Percentiles rank a stretch among this genome's conserved stretches.
These are phyloP conservation scores for Fopius arisanus DNA, from an alignment of 1,140 invertebrate species.

Conservation along the genomic window DNA sequence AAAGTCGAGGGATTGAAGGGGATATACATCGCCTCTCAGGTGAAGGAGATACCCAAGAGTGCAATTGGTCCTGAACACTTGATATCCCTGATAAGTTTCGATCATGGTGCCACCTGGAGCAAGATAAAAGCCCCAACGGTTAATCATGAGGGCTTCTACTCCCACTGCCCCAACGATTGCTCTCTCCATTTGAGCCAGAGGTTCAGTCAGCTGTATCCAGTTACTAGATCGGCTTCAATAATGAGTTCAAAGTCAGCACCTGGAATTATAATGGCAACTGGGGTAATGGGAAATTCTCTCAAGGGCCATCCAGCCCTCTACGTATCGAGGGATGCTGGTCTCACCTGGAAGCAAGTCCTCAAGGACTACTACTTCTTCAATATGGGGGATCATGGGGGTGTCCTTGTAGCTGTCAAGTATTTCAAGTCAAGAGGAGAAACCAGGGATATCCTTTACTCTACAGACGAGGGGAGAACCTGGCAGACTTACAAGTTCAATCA, in stretches of 20 bases:
- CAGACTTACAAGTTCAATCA: slow-evolving; percentile 74
- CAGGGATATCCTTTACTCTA: slow-evolving; percentile 81
- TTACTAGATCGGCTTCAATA: slow-evolving; percentile 80
- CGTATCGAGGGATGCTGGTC: slow-evolving; percentile 83
- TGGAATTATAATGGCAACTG: slow-evolving; percentile 87
- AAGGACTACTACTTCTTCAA: slow-evolving; percentile 88
- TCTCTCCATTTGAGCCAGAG: slow-evolving; percentile 88
- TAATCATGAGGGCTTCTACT: slow-evolving; percentile 72
- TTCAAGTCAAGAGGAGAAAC: slow-evolving; percentile 79
- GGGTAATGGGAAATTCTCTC: slow-evolving; percentile 78
- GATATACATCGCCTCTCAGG: slow-evolving; percentile 88
- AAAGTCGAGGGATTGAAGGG: slow-evolving; percentile 86
- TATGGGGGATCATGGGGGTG: slow-evolving; percentile 89
- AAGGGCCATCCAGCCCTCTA: slow-evolving; percentile 85
- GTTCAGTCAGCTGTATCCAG: slow-evolving; percentile 83
- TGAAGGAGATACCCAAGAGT: slow-evolving; percentile 66
- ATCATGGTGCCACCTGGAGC: slow-evolving; percentile 86
- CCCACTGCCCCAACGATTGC: slow-evolving; percentile 75
- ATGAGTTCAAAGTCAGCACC: slow-evolving; percentile 87
- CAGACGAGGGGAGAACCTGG: slow-evolving; percentile 87
- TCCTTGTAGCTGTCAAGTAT: slow-evolving; percentile 84
- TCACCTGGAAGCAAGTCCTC: slow-evolving; percentile 83
- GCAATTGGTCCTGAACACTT: slow-evolving; percentile 77
- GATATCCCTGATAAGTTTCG: slow-evolving; percentile 84
- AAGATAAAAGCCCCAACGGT: slow-evolving; percentile 72